Conservation (phyloP, 23 tunicate species). For the Phallusia fumigata region DNA sequence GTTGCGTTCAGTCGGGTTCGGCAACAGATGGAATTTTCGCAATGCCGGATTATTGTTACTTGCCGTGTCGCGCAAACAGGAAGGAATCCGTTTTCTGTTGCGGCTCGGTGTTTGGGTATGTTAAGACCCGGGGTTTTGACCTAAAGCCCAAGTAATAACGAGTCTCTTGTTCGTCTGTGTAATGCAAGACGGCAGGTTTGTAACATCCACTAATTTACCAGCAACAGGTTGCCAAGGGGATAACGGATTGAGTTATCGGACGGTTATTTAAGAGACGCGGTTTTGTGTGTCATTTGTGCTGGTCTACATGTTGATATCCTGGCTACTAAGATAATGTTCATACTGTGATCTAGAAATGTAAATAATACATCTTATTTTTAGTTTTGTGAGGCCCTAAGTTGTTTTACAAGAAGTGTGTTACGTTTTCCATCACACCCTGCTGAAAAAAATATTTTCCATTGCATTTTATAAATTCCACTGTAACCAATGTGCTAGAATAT, state of each 20-base stretch:
- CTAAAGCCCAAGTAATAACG: background rate
- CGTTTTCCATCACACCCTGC: no score
- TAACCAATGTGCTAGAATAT: no score
- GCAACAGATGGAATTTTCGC: constrained; percentile 13
- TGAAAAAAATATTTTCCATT: no score
- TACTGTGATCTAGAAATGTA: no score
- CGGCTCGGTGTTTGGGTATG: background rate
- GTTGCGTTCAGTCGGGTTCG: background rate
- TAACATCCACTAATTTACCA: background rate
- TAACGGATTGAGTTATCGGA: background rate
- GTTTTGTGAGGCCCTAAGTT: no score
- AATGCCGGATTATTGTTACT: background rate
- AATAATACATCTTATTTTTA: no score
- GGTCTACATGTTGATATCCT: no score
- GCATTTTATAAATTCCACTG: no score
- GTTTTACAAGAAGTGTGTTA: no score
- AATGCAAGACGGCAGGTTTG: background rate
- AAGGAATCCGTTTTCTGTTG: constrained; percentile 2
- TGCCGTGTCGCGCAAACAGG: background rate
- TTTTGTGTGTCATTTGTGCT: background rate
- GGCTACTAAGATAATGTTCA: no score
- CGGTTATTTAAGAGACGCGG: background rate
- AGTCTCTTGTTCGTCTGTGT: background rate
- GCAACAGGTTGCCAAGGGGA: background rate
- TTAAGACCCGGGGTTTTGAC: background rate